These are phyloP conservation scores for Mystacides longicornis DNA, from an alignment of 2,888 invertebrate genomes.

Conservation along the genomic window DNA sequence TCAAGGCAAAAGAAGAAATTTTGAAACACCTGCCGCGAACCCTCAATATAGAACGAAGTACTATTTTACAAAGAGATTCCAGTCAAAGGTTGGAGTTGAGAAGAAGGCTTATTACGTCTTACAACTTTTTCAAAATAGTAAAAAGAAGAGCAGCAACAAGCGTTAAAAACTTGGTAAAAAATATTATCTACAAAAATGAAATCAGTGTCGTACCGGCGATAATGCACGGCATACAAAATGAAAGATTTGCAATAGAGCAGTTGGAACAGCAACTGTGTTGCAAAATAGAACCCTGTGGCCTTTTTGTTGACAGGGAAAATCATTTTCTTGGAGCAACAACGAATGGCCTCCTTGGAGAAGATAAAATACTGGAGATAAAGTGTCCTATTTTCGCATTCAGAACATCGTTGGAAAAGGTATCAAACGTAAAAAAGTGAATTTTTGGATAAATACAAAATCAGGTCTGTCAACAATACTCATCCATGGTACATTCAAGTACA, in stretches of 20 bases:
- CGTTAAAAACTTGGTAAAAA: not conserved
- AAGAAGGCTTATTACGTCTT: not conserved
- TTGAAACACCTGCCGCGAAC: not conserved
- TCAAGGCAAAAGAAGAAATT: not conserved
- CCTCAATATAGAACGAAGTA: not conserved
- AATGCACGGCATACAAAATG: not conserved
- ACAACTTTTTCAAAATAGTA: not conserved
- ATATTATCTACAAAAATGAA: not conserved
- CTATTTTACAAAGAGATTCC: not conserved
- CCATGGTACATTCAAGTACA: no score
- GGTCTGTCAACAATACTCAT: no score
- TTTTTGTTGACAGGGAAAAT: not conserved
- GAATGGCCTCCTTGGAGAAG: not conserved
- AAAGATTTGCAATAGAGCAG: not conserved
- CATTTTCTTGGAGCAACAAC: not conserved
- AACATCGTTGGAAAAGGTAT: not conserved
- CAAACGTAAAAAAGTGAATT: not conserved
- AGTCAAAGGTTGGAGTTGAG: not conserved
- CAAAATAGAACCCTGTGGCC: not conserved
- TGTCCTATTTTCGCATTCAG: not conserved
- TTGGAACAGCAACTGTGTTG: not conserved
- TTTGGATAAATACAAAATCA: no score
- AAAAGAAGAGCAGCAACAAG: not conserved
- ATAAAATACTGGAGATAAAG: not conserved
- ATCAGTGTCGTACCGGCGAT: not conserved